These are phyloP conservation scores for Hydropsyche betteni DNA, from an alignment of 2,888 invertebrate genomes.

Conservation along the genomic window DNA sequence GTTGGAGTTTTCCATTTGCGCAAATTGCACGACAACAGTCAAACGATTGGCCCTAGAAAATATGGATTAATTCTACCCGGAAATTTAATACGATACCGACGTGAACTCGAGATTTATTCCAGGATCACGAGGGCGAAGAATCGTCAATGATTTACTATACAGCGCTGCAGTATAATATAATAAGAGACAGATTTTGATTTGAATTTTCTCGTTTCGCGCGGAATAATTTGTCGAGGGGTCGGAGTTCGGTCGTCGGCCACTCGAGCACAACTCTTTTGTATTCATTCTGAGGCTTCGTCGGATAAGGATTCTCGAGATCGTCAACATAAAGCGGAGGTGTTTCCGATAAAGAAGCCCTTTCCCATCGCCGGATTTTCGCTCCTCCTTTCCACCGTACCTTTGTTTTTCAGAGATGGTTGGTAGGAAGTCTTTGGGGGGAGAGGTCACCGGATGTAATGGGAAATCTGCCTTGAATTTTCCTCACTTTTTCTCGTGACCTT, in stretches of 20 bases:
- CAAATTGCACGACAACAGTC: too few species aligned
- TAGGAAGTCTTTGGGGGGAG: slow-evolving; percentile 7
- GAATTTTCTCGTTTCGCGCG: slow-evolving; percentile 20
- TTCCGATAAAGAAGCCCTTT: slow-evolving; percentile 32
- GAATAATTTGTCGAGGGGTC: slow-evolving; percentile 29
- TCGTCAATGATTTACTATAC: slow-evolving; percentile 15
- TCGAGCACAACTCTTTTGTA: slow-evolving; percentile 39
- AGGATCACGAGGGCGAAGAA: background rate
- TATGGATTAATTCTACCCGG: background rate
- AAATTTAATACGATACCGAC: background rate
- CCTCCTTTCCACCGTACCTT: background rate
- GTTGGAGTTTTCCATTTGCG: too few species aligned
- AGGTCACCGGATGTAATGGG: slow-evolving; percentile 32
- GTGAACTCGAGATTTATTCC: background rate
- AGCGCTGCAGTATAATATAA: background rate
- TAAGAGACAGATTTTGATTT: slow-evolving; percentile 25
- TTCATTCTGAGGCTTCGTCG: slow-evolving; percentile 39
- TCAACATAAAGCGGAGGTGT: slow-evolving; percentile 42
- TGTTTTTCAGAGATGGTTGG: slow-evolving; percentile 1
- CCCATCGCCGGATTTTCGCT: slow-evolving; percentile 4
- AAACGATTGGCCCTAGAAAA: background rate
- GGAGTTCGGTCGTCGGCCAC: slow-evolving; percentile 7
- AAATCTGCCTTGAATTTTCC: slow-evolving; percentile 38
- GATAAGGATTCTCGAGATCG: slow-evolving; percentile 42
- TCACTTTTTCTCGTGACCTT: slow-evolving; percentile 27